Conservation (phyloP, 2,888 invertebrate species). For the Margaritifera margaritifera region DNA sequence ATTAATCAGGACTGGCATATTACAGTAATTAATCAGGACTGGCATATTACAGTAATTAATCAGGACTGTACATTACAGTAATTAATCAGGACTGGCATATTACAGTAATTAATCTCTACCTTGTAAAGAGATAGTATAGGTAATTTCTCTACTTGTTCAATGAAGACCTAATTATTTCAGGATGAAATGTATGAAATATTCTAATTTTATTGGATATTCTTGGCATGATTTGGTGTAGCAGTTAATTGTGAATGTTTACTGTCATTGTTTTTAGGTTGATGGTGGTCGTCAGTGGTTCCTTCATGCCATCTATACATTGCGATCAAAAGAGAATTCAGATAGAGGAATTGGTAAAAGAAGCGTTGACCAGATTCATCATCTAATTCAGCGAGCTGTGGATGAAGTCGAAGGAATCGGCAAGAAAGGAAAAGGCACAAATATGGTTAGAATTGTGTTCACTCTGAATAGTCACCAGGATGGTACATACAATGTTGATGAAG, state of each 20-base stretch:
- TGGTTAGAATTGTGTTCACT: constrained; percentile 52
- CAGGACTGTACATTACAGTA: too few species aligned
- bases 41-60: too few species aligned
- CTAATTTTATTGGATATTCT: not conserved
- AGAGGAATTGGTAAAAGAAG: constrained; percentile 25
- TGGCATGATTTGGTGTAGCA: not conserved
- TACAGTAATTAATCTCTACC: too few species aligned
- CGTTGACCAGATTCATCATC: constrained; percentile 5
- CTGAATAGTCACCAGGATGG: constrained; percentile 21
- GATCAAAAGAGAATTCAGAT: constrained; percentile 36
- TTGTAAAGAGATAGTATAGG: too few species aligned
- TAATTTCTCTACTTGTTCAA: too few species aligned
- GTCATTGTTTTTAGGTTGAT: constrained; percentile 54
- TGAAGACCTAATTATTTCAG: too few species aligned
- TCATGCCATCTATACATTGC: constrained; percentile 63
- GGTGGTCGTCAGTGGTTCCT: constrained; percentile 65
- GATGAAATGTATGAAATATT: too few species aligned
- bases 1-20: too few species aligned
- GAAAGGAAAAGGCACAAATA: constrained; percentile 60
- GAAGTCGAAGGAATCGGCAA: constrained; percentile 48
- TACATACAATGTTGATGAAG: constrained; percentile 33
- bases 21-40: too few species aligned
- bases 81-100: too few species aligned
- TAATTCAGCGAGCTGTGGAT: constrained; percentile 34
- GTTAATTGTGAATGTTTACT: not conserved